phyloP scores from a whole-genome alignment of 2,888 invertebrate genomes.

The Caenorhabditis sp. region DNA sequence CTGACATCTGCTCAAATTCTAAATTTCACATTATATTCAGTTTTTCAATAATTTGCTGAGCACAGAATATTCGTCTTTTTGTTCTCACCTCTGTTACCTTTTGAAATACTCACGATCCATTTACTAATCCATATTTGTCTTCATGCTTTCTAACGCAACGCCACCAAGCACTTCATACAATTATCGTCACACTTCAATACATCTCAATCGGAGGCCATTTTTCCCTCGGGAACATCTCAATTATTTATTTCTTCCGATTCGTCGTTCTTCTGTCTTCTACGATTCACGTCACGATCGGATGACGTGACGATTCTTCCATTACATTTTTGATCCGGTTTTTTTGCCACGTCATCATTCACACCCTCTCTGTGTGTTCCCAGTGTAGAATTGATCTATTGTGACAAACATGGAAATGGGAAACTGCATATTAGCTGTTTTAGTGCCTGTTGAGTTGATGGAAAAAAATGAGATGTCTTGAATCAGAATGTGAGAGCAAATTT shows the following conservation, averaged over 20 bases:
- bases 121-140: no score
- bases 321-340: conserved; percentile 42
- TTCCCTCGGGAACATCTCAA: conserved; percentile 17
- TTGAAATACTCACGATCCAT: no score
- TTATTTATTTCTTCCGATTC: conserved; percentile 25
- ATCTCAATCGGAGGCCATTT: conserved; percentile 1
- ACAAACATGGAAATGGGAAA: conserved; percentile 22
- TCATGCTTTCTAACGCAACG: no score
- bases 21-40: no score
- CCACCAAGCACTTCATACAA: conserved; percentile 20
- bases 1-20: no score
- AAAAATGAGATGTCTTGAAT: no score
- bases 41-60: no score
- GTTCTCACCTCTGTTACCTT: no score
- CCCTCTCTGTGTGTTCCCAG: not conserved
- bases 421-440: no score
- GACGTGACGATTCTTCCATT: conserved; percentile 20
- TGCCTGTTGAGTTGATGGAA: no score
- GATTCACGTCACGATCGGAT: conserved; percentile 48
- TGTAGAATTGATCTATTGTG: not conserved
- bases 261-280: not conserved
- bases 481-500: no score
- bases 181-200: conserved; percentile 44
- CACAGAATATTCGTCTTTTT: no score
- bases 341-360: conserved; percentile 46